phyloP scores from a whole-genome alignment of 2,113 vertebrate genomes.

The Rhinichthys klamathensis region DNA sequence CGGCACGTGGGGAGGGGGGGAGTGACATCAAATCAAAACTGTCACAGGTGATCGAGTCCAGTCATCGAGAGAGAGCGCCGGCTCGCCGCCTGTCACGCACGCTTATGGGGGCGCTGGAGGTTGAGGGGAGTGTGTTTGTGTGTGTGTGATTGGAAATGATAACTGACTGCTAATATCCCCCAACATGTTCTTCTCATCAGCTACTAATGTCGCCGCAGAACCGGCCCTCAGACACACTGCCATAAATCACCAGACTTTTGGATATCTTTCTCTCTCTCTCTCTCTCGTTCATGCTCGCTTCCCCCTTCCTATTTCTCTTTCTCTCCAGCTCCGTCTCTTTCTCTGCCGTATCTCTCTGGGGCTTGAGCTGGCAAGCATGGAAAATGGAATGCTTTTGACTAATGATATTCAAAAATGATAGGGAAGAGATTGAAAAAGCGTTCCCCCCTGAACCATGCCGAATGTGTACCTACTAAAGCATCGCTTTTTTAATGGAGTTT shows the following conservation, averaged over 20 bases:
- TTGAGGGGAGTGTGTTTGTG: conserved; percentile 46
- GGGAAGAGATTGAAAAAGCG: conserved; percentile 96
- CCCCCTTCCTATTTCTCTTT: conserved; percentile 59
- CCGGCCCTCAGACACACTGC: conserved; percentile 70
- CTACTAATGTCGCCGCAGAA: conserved; percentile 58
- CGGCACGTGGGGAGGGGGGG: conserved; percentile 85
- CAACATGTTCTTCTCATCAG: conserved; percentile 70
- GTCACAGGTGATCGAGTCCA: conserved; percentile 99
- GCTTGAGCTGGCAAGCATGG: conserved; percentile 92
- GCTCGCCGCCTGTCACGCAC: conserved; percentile 78
- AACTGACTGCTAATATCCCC: conserved; percentile 90
- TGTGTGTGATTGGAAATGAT: conserved; percentile 70
- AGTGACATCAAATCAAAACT: conserved; percentile 99
- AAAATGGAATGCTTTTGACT: conserved; percentile 94
- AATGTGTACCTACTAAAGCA: conserved; percentile 78
- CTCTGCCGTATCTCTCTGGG: conserved; percentile 73
- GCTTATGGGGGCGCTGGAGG: conserved; percentile 81
- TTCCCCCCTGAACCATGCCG: conserved; percentile 88
- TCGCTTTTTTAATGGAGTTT: conserved; percentile 64
- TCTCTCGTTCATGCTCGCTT: conserved; percentile 58
- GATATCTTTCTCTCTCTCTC: conserved; percentile 42
- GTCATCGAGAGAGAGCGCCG: conserved; percentile 86
- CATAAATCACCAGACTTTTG: conserved; percentile 87
- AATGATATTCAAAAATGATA: conserved; percentile 99
- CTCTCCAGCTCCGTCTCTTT: conserved; percentile 41